Conservation (phyloP, 2,888 invertebrate genomes). For the Gnatocerus cornutus region DNA sequence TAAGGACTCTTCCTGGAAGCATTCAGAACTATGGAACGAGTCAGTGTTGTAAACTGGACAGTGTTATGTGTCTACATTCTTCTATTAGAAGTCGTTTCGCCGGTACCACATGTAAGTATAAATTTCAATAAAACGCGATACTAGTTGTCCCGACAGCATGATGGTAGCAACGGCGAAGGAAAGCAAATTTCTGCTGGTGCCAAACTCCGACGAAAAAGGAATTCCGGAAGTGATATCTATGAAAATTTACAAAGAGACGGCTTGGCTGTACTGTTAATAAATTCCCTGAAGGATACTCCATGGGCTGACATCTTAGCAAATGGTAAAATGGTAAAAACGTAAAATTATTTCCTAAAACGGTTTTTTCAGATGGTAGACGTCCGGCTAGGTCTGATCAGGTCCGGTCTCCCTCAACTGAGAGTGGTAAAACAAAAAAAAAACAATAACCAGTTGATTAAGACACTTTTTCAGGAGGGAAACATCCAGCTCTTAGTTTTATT, state of each 20-base stretch:
- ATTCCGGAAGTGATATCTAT: conserved; percentile 61
- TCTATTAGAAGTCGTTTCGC: conserved; percentile 20
- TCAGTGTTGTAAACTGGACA: conserved; percentile 55
- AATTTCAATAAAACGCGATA: too few species aligned
- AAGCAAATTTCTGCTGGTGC: conserved; percentile 65
- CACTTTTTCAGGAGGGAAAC: conserved; percentile 49
- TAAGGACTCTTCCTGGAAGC: conserved; percentile 38
- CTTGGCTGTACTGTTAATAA: conserved; percentile 66
- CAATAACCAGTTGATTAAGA: not conserved
- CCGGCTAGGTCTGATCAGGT: not conserved
- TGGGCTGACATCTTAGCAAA: conserved; percentile 69
- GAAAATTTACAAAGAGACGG: conserved; percentile 60
- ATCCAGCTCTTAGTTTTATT: conserved; percentile 66
- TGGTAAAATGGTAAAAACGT: conserved; percentile 64
- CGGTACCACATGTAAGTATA: conserved; percentile 31
- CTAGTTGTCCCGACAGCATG: too few species aligned
- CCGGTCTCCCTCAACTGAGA: conserved; percentile 21
- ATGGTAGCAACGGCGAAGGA: conserved; percentile 1
- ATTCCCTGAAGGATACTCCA: conserved; percentile 68
- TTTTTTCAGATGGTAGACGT: not conserved
- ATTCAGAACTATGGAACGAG: conserved; percentile 59
- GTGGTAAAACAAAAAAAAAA: conserved; percentile 21
- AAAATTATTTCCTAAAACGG: conserved; percentile 14
- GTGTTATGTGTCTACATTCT: conserved; percentile 48
- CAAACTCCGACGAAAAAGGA: conserved; percentile 72